A percentile compares a stretch with the other conserved stretches of the same genome.
These are phyloP conservation scores for Etheostoma perlongum DNA, from an alignment of 2,797 vertebrate species.

Conservation along the genomic window DNA sequence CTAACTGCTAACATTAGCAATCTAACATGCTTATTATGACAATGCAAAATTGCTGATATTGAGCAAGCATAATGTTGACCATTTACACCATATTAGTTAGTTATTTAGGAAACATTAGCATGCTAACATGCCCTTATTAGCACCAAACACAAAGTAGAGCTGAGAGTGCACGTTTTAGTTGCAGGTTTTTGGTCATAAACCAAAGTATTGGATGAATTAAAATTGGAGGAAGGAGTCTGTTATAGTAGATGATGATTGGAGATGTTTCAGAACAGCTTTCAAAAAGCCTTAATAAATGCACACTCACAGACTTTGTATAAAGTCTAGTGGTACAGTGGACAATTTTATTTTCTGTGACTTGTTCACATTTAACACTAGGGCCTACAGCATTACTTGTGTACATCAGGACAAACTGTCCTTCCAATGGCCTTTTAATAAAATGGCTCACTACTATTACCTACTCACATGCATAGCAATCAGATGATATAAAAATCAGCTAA, in stretches of 20 bases:
- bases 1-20: background rate
- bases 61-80: background rate
- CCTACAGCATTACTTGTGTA: slow-evolving; percentile 37
- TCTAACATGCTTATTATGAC: background rate
- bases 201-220: background rate
- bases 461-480: slow-evolving; percentile 58
- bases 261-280: slow-evolving; percentile 21
- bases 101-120: background rate
- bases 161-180: background rate
- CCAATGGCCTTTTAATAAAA: slow-evolving; percentile 49
- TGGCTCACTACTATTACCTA: slow-evolving; percentile 43
- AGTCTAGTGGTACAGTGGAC: slow-evolving; percentile 16
- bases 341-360: slow-evolving; percentile 52
- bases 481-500: slow-evolving; percentile 70
- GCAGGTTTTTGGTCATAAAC: background rate
- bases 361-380: slow-evolving; percentile 53
- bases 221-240: background rate
- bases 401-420: slow-evolving; percentile 46
- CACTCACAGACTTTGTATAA: slow-evolving; percentile 5
- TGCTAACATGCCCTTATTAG: background rate
- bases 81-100: background rate
- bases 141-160: background rate
- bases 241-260: slow-evolving; percentile 4
- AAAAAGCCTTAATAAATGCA: slow-evolving; percentile 13
- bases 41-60: background rate